Percentiles rank a stretch among this genome's conserved stretches.
phyloP scores from a whole-genome alignment of 2,797 vertebrate species.

The Dendrocincla tyrannina region DNA sequence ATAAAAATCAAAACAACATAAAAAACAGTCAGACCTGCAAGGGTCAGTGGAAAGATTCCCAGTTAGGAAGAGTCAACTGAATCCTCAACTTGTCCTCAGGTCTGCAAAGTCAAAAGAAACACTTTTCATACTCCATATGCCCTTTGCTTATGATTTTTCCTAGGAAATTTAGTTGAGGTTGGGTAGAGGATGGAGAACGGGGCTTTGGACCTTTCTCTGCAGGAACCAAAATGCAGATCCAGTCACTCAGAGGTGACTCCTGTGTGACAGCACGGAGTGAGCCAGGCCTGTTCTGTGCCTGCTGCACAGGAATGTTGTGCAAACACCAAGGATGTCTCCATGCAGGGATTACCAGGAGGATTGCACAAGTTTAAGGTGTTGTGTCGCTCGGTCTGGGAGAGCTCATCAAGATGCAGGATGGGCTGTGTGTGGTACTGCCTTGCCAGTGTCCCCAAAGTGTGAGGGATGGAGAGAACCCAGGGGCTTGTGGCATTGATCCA shows the following conservation, averaged over 20 bases:
- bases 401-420: background rate
- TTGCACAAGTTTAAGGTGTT: background rate
- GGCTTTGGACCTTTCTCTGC: background rate
- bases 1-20: background rate
- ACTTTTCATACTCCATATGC: background rate
- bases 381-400: background rate
- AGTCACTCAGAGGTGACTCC: background rate
- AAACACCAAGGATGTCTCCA: background rate
- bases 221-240: background rate
- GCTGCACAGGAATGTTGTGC: background rate
- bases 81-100: background rate
- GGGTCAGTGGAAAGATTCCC: background rate
- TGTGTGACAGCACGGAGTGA: background rate
- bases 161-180: background rate
- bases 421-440: background rate
- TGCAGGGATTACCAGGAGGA: background rate
- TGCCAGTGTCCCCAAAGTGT: background rate
- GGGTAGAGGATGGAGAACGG: background rate
- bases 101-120: background rate
- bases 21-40: background rate
- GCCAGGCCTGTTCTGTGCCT: background rate
- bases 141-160: background rate
- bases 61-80: background rate
- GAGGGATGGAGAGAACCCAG: fast-evolving
- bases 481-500: background rate